phyloP scores from a whole-genome alignment of 2,888 invertebrate genomes.

The Lydus trimaculatus region DNA sequence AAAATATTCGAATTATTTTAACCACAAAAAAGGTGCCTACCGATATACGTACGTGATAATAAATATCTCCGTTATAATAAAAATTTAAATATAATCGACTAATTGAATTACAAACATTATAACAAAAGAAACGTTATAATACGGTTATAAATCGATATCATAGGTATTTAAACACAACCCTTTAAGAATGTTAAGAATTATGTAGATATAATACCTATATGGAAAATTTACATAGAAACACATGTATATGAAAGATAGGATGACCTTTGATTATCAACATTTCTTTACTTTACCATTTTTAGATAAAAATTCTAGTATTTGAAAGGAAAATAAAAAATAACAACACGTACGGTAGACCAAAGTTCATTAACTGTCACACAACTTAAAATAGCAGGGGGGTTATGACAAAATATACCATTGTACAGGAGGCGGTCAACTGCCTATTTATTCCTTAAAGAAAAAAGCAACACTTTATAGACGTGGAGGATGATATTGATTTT shows the following conservation, averaged over 20 bases:
- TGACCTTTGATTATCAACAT: not conserved
- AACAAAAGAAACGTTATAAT: not conserved
- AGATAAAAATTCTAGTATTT: not conserved
- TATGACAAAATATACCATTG: too few species aligned
- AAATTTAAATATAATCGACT: not conserved
- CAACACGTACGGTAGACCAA: not conserved
- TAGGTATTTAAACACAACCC: not conserved
- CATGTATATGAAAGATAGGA: not conserved
- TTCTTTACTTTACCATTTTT: not conserved
- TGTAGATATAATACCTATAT: too few species aligned
- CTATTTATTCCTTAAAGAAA: too few species aligned
- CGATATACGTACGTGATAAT: not conserved
- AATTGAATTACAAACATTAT: not conserved
- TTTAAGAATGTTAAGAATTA: not conserved
- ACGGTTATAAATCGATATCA: not conserved
- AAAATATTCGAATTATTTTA: not conserved
- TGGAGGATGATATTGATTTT: too few species aligned
- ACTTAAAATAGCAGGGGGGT: not conserved
- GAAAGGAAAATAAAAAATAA: not conserved
- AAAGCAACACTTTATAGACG: too few species aligned
- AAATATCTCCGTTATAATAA: conserved; percentile 1
- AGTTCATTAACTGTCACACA: not conserved
- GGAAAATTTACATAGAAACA: not conserved
- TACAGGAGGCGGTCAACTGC: too few species aligned
- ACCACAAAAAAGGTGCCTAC: too few species aligned